These are phyloP conservation scores for Drosophila melanosoma DNA, from an alignment of 2,888 invertebrate genomes.

Conservation along the genomic window DNA sequence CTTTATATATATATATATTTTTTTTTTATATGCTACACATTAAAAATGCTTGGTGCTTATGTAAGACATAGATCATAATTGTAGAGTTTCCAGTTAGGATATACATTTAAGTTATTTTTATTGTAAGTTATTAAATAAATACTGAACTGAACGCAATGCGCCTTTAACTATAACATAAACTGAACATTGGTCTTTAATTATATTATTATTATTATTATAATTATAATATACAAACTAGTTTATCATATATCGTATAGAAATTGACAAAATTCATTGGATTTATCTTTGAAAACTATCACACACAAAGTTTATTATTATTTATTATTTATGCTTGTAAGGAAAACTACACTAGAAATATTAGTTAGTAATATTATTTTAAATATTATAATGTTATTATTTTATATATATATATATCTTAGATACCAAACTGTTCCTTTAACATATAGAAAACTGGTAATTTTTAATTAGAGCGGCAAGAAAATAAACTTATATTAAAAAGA, in stretches of 20 bases:
- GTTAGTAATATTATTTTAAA: constrained; percentile 9
- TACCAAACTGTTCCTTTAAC: constrained; percentile 53
- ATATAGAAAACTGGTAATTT: background rate
- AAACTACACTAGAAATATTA: constrained; percentile 59
- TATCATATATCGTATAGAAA: constrained; percentile 15
- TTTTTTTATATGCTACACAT: constrained; percentile 70
- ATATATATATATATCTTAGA: constrained; percentile 21
- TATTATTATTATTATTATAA: constrained; percentile 6
- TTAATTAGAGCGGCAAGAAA: constrained; percentile 16
- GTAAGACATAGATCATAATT: constrained; percentile 56
- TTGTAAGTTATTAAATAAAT: constrained; percentile 49
- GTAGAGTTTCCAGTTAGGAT: constrained; percentile 24
- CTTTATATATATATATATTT: background rate
- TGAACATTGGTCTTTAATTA: constrained; percentile 10
- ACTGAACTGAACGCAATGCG: constrained; percentile 62
- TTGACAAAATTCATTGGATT: constrained; percentile 48
- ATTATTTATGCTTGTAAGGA: constrained; percentile 30
- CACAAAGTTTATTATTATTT: constrained; percentile 50
- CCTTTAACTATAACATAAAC: constrained; percentile 32
- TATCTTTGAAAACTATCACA: constrained; percentile 79
- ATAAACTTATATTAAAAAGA: background rate
- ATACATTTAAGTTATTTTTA: background rate
- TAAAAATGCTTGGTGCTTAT: constrained; percentile 78
- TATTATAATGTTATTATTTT: constrained; percentile 9
- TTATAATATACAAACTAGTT: constrained; percentile 42